These are phyloP conservation scores for Acrocephalus arundinaceus DNA, from an alignment of 2,113 vertebrate species.

Conservation along the genomic window DNA sequence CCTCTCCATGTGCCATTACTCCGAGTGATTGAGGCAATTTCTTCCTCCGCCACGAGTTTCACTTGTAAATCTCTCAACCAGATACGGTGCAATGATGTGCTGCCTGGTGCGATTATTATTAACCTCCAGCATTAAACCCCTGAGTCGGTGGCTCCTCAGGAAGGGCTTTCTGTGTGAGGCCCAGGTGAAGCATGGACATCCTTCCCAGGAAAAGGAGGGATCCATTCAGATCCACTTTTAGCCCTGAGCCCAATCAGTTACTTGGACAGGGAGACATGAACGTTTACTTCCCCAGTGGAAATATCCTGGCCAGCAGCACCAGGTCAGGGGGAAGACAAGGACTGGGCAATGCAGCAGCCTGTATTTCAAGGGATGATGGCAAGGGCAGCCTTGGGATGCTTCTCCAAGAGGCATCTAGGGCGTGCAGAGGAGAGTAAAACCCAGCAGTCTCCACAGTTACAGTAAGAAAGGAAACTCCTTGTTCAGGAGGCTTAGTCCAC, in stretches of 20 bases:
- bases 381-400: neutral
- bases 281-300: fast-evolving
- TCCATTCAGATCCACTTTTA: neutral
- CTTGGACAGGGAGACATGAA: fast-evolving
- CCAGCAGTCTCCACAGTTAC: neutral
- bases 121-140: constrained; percentile 46
- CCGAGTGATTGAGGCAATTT: constrained; percentile 79
- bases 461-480: neutral
- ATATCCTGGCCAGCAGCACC: neutral
- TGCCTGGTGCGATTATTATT: constrained; percentile 67
- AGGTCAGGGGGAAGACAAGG: neutral
- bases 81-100: constrained; percentile 65
- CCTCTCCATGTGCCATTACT: constrained; percentile 78
- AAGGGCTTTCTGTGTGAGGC: neutral
- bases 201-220: neutral
- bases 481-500: neutral
- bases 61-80: constrained; percentile 79
- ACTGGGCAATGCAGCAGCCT: neutral
- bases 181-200: neutral
- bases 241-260: fast-evolving
- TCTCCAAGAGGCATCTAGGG: neutral
- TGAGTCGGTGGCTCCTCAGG: neutral
- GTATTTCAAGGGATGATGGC: fast-evolving
- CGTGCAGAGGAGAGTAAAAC: fast-evolving
- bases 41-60: constrained; percentile 70